A percentile compares a stretch with the other conserved stretches of the same genome.
Conservation (phyloP, 2,113 vertebrate genomes). For the Dasyurus viverrinus region DNA sequence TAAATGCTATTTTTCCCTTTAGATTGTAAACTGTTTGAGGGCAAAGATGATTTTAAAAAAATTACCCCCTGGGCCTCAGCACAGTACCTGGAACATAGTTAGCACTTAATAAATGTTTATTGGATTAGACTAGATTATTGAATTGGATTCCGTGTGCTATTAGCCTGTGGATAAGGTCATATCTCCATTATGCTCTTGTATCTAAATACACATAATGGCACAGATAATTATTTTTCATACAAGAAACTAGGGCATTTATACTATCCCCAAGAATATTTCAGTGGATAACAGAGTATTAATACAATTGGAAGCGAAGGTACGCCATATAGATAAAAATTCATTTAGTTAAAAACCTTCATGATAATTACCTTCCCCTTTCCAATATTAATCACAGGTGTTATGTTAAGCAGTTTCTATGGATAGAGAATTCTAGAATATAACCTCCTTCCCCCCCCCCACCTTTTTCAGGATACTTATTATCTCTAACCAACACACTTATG, state of each 20-base stretch:
- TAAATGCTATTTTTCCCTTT: neutral
- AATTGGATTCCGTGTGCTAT: neutral
- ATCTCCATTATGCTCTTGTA: neutral
- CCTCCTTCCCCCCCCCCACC: no score
- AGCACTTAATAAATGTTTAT: neutral
- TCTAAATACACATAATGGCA: neutral
- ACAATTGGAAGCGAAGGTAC: neutral
- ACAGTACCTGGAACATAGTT: neutral
- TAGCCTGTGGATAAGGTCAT: neutral
- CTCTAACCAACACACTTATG: neutral
- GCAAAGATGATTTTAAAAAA: neutral
- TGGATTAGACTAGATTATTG: neutral
- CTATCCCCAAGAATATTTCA: neutral
- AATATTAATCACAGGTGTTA: neutral
- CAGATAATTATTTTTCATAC: neutral
- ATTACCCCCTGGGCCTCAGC: neutral
- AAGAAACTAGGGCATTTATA: neutral
- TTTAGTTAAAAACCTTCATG: neutral
- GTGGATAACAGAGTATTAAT: neutral
- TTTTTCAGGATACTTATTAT: neutral
- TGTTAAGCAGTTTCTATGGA: neutral
- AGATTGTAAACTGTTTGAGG: neutral
- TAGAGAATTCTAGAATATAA: neutral
- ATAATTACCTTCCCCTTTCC: neutral
- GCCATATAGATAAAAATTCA: neutral